Evolutionary conservation across 1,140 invertebrate genomes (phyloP).

Genomic region (Ridgeia piscesae): DNA sequence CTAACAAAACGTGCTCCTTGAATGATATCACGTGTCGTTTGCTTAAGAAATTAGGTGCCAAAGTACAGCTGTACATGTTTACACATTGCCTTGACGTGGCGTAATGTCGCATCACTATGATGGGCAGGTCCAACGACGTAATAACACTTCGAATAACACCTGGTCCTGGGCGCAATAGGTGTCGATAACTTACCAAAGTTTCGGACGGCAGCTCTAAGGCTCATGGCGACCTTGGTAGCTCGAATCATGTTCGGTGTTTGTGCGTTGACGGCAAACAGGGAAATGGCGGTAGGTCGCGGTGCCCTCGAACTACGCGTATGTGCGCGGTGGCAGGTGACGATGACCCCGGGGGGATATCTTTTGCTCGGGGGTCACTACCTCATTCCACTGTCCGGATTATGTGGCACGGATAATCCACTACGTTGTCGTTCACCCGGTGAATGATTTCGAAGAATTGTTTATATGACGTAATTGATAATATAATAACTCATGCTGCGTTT

Average conservation of each 20-base stretch:
- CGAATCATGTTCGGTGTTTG: not conserved
- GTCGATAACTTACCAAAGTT: not conserved
- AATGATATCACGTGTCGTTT: not conserved
- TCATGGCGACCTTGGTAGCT: not conserved
- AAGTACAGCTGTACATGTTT: not conserved
- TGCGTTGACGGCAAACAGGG: not conserved
- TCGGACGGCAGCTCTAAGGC: not conserved
- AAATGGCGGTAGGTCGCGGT: not conserved
- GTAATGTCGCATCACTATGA: not conserved
- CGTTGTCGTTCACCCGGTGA: too few species aligned
- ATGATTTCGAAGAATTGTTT: too few species aligned
- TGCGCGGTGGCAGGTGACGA: not conserved
- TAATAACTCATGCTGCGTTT: too few species aligned
- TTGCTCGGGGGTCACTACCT: not conserved
- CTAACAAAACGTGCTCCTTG: not conserved
- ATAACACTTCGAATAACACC: not conserved
- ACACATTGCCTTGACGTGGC: not conserved
- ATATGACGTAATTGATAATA: too few species aligned
- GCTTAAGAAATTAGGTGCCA: not conserved
- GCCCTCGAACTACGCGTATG: not conserved
- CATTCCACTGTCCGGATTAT: not conserved
- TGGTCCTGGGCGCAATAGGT: not conserved
- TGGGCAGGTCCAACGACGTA: not conserved
- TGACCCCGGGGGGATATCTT: not conserved
- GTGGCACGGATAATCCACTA: too few species aligned